phyloP scores from a whole-genome alignment of 2,113 vertebrate genomes.

The Coracopsis vasa region DNA sequence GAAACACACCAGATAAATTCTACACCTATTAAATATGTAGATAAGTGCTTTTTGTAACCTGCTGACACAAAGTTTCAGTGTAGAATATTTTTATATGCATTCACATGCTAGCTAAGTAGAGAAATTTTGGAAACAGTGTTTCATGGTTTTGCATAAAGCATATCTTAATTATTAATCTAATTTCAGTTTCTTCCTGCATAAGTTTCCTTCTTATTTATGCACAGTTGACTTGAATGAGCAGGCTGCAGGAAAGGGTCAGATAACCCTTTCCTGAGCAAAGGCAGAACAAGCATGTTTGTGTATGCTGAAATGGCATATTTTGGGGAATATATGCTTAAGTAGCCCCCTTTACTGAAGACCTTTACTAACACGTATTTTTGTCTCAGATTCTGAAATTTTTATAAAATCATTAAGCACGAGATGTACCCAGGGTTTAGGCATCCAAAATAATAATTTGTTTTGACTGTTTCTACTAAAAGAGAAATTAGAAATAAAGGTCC shows the following conservation, averaged over 20 bases:
- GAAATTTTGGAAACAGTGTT: not conserved
- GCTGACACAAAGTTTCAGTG: not conserved
- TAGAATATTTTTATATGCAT: not conserved
- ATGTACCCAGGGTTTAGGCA: not conserved
- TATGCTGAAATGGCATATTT: conserved; percentile 9
- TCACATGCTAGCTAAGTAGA: not conserved
- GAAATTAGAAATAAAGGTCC: not conserved
- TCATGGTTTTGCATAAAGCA: not conserved
- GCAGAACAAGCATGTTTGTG: not conserved
- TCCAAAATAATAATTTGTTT: not conserved
- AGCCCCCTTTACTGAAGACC: not conserved
- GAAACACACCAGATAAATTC: not conserved
- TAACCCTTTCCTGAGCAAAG: not conserved
- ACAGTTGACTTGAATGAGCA: conserved; percentile 5
- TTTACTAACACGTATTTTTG: not conserved
- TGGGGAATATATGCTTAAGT: not conserved
- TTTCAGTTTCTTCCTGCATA: conserved; percentile 41
- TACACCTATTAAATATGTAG: not conserved
- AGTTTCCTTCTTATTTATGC: conserved; percentile 33
- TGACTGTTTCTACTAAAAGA: not conserved
- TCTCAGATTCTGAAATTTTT: not conserved
- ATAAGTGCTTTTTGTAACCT: not conserved
- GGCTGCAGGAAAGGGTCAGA: not conserved
- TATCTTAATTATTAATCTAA: conserved; percentile 32
- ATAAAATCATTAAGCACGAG: not conserved